Percentiles rank a stretch among this genome's conserved stretches.
Conservation (phyloP, 2,797 vertebrate species). For the Microtus californicus region DNA sequence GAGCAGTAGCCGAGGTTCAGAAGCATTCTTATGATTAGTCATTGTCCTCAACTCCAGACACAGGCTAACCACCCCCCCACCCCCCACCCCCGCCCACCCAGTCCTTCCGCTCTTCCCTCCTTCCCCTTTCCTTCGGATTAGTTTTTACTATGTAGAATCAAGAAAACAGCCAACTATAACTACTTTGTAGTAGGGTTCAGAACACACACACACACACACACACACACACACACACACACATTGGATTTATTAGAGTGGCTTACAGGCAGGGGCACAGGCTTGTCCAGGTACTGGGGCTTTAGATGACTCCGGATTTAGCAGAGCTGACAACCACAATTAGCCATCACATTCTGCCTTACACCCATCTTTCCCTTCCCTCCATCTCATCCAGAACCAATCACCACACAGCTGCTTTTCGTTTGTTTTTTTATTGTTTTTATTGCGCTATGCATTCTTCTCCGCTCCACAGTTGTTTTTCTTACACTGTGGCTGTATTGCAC, state of each 20-base stretch:
- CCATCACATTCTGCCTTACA: neutral
- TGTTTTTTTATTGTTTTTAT: too few species aligned
- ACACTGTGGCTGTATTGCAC: neutral
- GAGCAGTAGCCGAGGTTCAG: neutral
- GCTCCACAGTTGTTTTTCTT: neutral
- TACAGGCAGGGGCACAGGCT: neutral
- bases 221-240: neutral
- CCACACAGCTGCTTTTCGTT: neutral
- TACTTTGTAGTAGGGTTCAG: neutral
- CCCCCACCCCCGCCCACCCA: too few species aligned
- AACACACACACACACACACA: neutral
- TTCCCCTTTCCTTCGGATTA: neutral
- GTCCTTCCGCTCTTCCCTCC: neutral
- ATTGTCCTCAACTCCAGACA: neutral
- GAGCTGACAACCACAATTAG: neutral
- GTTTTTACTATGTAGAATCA: neutral
- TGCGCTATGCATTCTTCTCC: too few species aligned
- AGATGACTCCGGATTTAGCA: neutral
- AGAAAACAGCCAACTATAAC: neutral
- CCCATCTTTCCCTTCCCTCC: neutral
- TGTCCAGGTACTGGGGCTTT: neutral
- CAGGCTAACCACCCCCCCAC: neutral
- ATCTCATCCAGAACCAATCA: neutral
- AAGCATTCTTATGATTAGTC: neutral
- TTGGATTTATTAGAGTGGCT: neutral